Percentiles rank a stretch among this genome's conserved stretches.
Conservation (phyloP, 2,113 vertebrate species). For the Pedetes capensis region DNA sequence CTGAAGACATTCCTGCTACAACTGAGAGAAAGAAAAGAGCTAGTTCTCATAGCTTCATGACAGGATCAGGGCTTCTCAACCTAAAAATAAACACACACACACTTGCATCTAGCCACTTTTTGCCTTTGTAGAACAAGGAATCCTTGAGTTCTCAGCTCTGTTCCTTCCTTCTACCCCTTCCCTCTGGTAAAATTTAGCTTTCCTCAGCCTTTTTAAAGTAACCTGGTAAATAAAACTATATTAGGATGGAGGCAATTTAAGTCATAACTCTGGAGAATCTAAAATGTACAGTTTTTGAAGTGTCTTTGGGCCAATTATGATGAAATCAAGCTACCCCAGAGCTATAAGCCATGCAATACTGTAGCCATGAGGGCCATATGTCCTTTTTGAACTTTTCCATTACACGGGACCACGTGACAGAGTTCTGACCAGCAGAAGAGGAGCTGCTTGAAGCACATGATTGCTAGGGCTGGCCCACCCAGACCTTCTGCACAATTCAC, state of each 20-base stretch:
- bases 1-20: background rate
- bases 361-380: background rate
- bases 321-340: background rate
- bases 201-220: background rate
- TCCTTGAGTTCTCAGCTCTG: background rate
- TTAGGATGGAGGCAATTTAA: background rate
- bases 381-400: background rate
- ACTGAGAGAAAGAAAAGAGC: background rate
- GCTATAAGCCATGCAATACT: background rate
- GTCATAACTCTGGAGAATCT: background rate
- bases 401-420: background rate
- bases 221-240: background rate
- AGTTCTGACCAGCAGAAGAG: background rate
- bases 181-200: constrained; percentile 22
- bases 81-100: background rate
- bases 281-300: background rate
- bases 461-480: background rate
- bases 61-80: background rate
- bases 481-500: background rate
- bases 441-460: background rate
- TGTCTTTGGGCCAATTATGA: background rate
- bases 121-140: constrained; percentile 4
- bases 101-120: background rate
- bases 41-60: background rate
- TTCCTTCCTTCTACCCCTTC: background rate